phyloP scores from a whole-genome alignment of 2,888 invertebrate species.

The Trissolcus japonicus region DNA sequence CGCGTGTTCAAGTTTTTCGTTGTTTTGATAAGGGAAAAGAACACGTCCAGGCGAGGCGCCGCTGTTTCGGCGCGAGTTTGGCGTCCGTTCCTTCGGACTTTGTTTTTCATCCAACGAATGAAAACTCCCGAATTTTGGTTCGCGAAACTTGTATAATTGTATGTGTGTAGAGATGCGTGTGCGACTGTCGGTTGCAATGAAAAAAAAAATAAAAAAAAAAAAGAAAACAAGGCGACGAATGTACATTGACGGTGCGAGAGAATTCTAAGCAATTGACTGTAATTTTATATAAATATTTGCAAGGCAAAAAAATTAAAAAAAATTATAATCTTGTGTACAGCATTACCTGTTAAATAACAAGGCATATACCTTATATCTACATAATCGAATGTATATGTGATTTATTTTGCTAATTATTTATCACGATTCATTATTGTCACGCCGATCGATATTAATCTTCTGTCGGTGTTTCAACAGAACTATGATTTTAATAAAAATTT shows the following conservation, averaged over 20 bases:
- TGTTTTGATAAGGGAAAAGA: background rate
- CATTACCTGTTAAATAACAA: slow-evolving; percentile 74
- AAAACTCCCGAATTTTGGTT: slow-evolving; percentile 57
- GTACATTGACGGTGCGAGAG: slow-evolving; percentile 60
- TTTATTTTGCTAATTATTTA: slow-evolving; percentile 60
- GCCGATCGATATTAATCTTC: slow-evolving; percentile 56
- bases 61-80: slow-evolving; percentile 18
- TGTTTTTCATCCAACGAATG: slow-evolving; percentile 42
- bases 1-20: background rate
- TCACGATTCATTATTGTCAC: slow-evolving; percentile 52
- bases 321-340: slow-evolving; percentile 70
- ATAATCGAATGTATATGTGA: slow-evolving; percentile 58
- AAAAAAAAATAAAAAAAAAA: too few relatives aligned
- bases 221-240: slow-evolving; percentile 20
- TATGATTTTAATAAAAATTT: slow-evolving; percentile 58
- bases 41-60: slow-evolving; percentile 14
- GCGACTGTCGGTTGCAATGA: slow-evolving; percentile 53
- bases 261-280: slow-evolving; percentile 73
- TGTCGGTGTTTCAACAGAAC: slow-evolving; percentile 52
- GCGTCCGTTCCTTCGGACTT: slow-evolving; percentile 25
- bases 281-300: slow-evolving; percentile 75
- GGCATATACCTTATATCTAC: slow-evolving; percentile 70
- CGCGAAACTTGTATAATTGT: slow-evolving; percentile 61
- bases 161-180: slow-evolving; percentile 55
- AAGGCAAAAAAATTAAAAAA: slow-evolving; percentile 68